These are phyloP conservation scores for Trinectes maculatus DNA, from an alignment of 2,113 vertebrate species.

Conservation along the genomic window DNA sequence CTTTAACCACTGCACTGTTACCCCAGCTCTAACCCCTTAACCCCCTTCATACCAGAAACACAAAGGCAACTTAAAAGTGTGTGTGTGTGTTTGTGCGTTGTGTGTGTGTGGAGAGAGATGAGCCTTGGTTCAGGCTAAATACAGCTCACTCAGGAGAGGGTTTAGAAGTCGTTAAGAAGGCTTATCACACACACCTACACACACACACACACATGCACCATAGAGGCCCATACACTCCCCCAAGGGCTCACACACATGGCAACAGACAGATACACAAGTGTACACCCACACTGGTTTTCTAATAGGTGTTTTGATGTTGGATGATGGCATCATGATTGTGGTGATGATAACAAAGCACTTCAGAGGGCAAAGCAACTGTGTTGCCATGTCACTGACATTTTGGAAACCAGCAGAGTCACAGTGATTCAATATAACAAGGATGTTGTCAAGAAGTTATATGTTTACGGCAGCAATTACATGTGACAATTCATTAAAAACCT, in stretches of 20 bases:
- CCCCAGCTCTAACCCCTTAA: slow-evolving; percentile 56
- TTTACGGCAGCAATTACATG: too few species aligned
- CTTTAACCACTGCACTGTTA: slow-evolving; percentile 49
- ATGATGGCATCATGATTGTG: slow-evolving; percentile 48
- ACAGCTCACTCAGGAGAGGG: slow-evolving; percentile 55
- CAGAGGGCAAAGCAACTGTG: slow-evolving; percentile 26
- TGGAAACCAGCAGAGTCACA: not conserved
- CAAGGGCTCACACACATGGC: slow-evolving; percentile 31
- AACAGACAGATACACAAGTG: slow-evolving; percentile 32
- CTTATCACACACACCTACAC: slow-evolving; percentile 47
- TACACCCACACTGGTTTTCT: slow-evolving; percentile 42
- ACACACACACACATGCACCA: slow-evolving; percentile 38
- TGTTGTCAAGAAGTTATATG: too few species aligned
- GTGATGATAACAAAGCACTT: slow-evolving; percentile 52
- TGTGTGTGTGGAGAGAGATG: slow-evolving; percentile 40
- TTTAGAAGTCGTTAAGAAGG: slow-evolving; percentile 68
- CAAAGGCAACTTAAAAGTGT: slow-evolving; percentile 42
- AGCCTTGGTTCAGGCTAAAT: slow-evolving; percentile 63
- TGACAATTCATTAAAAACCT: too few species aligned
- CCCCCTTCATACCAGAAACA: slow-evolving; percentile 43
- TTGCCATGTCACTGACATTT: slow-evolving; percentile 16
- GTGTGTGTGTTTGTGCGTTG: slow-evolving; percentile 11
- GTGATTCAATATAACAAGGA: too few species aligned
- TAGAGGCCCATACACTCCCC: slow-evolving; percentile 15
- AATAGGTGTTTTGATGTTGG: slow-evolving; percentile 69